These are phyloP conservation scores for Scaeva pyrastri DNA, from an alignment of 2,888 invertebrate species.

Conservation along the genomic window DNA sequence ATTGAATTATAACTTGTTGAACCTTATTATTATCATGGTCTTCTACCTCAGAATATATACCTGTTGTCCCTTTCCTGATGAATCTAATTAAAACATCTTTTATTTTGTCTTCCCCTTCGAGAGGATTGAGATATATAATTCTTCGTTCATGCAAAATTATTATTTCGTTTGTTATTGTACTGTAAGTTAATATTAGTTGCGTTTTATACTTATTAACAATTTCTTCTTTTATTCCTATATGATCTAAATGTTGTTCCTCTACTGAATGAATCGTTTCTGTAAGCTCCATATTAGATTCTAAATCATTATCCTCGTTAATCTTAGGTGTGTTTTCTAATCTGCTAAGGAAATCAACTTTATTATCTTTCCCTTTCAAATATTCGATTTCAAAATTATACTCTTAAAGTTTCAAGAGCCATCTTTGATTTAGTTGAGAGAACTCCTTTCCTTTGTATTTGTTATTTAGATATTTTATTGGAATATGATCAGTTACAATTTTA, in stretches of 20 bases:
- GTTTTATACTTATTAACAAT: conserved; percentile 61
- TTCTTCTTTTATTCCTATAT: conserved; percentile 44
- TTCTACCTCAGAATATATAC: no score
- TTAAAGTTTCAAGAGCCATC: conserved; percentile 38
- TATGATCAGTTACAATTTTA: conserved; percentile 5
- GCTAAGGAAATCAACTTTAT: no score
- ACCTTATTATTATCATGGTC: no score
- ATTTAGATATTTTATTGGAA: no score
- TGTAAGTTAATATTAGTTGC: conserved; percentile 51
- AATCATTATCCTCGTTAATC: no score
- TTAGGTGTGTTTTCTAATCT: no score
- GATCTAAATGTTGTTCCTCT: no score
- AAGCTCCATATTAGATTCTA: no score
- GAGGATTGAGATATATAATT: conserved; percentile 58
- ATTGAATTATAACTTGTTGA: no score
- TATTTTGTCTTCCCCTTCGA: conserved; percentile 44
- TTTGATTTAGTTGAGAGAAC: neutral
- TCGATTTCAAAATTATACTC: no score
- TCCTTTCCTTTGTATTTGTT: neutral
- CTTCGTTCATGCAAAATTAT: conserved; percentile 34
- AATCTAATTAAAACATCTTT: conserved; percentile 55
- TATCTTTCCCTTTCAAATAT: no score
- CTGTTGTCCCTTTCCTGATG: conserved; percentile 49
- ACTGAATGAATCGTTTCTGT: no score
- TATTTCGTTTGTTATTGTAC: conserved; percentile 31